phyloP scores from a whole-genome alignment of 2,888 invertebrate genomes.

The Blastobasis lacticolella region DNA sequence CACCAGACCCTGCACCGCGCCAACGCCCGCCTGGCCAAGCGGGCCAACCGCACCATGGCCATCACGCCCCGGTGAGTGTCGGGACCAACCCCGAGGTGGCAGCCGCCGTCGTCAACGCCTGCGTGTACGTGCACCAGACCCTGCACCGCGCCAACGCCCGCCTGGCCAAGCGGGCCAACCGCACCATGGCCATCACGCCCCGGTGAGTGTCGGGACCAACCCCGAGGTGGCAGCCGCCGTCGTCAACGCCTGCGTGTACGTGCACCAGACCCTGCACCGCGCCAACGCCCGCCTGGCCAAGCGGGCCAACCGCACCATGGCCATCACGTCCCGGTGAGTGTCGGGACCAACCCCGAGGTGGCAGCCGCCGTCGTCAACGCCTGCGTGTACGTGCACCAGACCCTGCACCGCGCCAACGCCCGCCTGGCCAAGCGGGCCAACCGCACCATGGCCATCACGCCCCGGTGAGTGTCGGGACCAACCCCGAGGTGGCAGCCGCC shows the following conservation, averaged over 20 bases:
- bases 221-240: conserved; percentile 81
- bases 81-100: conserved; percentile 73
- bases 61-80: conserved; percentile 92
- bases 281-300: conserved; percentile 93
- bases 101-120: conserved; percentile 93
- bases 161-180: conserved; percentile 91
- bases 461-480: conserved; percentile 59
- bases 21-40: conserved; percentile 90
- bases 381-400: conserved; percentile 96
- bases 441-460: conserved; percentile 94
- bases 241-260: conserved; percentile 90
- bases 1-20: conserved; percentile 98
- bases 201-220: conserved; percentile 80
- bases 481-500: conserved; percentile 72
- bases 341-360: conserved; percentile 59
- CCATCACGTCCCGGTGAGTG: conserved; percentile 79
- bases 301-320: conserved; percentile 96
- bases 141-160: conserved; percentile 95
- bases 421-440: conserved; percentile 93
- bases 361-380: conserved; percentile 84
- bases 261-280: conserved; percentile 96
- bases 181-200: conserved; percentile 98
- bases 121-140: conserved; percentile 98
- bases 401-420: conserved; percentile 94
- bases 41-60: conserved; percentile 96